A percentile compares a stretch with the other conserved stretches of the same genome.
Conservation (phyloP, 2,888 invertebrate species). For the Lepeophtheirus nordmannii region DNA sequence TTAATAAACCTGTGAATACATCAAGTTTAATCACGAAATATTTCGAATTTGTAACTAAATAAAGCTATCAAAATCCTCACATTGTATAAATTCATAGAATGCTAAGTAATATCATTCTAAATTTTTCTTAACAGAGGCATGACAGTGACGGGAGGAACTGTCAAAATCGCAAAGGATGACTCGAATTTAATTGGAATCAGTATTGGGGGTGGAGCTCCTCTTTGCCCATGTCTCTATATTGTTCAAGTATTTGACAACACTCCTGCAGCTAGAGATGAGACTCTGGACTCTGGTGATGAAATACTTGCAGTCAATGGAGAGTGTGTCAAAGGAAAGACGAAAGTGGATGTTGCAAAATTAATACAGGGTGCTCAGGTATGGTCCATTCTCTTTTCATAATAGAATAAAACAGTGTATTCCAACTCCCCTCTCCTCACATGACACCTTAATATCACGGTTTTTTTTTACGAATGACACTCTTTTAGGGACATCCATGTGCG, state of each 20-base stretch:
- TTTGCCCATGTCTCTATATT: conserved; percentile 92
- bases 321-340: conserved; percentile 87
- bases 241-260: conserved; percentile 98
- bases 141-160: conserved; percentile 86
- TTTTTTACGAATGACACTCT: no score
- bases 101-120: no score
- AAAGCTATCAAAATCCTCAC: no score
- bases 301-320: conserved; percentile 81
- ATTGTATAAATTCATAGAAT: no score
- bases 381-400: neutral
- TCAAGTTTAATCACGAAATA: no score
- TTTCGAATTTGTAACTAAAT: no score
- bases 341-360: conserved; percentile 97
- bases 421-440: no score
- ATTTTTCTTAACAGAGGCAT: conserved; percentile 58
- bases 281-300: conserved; percentile 90
- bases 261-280: conserved; percentile 80
- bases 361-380: conserved; percentile 73
- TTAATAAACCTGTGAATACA: no score
- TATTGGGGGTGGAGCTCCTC: conserved; percentile 86
- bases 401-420: no score
- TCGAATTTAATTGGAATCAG: conserved; percentile 88
- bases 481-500: no score
- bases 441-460: no score
- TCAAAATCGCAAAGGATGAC: conserved; percentile 74